Conservation (phyloP, 1,140 invertebrate species). For the Papilio xuthus region DNA sequence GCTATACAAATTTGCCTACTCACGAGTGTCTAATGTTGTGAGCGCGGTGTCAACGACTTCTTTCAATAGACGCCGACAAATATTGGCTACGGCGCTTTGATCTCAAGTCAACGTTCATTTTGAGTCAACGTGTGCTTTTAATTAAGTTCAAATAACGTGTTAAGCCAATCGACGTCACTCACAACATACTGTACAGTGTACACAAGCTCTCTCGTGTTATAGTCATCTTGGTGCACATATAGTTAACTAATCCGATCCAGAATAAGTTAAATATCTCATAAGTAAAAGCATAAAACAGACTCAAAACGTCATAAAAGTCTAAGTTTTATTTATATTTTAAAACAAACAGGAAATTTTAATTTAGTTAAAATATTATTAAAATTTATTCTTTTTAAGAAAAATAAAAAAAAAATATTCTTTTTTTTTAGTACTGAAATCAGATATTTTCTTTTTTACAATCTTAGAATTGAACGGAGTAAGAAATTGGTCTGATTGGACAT, state of each 20-base stretch:
- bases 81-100: conserved; percentile 72
- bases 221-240: background rate
- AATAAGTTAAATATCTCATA: too few relatives aligned
- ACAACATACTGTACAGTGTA: background rate
- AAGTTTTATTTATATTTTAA: too few relatives aligned
- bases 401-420: background rate
- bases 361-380: too few relatives aligned
- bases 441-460: background rate
- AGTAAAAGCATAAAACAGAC: too few relatives aligned
- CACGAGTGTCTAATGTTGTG: conserved; percentile 40
- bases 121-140: conserved; percentile 65
- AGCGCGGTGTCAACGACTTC: conserved; percentile 64
- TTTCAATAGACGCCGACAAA: conserved; percentile 71
- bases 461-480: conserved; percentile 24
- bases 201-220: background rate
- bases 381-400: too few relatives aligned
- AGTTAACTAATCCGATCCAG: background rate
- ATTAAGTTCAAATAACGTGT: conserved; percentile 75
- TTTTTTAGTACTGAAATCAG: background rate
- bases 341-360: too few relatives aligned
- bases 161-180: conserved; percentile 48
- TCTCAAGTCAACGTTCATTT: conserved; percentile 66
- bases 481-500: conserved; percentile 39
- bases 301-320: background rate
- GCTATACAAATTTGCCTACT: conserved; percentile 36